Base-by-base conservation (phyloP, 2,888 invertebrate genomes). In the Silvanus unidentatus region DNA sequence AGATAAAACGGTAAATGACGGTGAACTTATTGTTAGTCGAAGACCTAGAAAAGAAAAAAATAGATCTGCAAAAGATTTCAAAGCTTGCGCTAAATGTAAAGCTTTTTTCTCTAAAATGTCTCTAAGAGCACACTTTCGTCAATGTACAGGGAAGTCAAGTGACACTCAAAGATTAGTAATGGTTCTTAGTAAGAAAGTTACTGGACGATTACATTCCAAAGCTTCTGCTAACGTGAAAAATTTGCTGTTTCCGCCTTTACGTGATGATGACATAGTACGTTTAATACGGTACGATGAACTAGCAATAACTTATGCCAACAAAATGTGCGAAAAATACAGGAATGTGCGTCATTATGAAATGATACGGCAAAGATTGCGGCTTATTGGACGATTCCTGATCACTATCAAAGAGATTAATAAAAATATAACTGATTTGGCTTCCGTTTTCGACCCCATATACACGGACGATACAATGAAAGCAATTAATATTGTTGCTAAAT, bases 281-380 rank as follows among this genome's bases (percentile, higher is more conserved):
- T 11, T 45, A 1, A 49, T 57, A 16, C 37, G 54, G 43, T 57
- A 58, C 43, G 55, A 58, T 32, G 43, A 43, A 36, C 40, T 58
- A n/a, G 27, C 54, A 6, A 53, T 57, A 28, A 14, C 48, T 9
- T 57, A 52, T 41, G 57, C 46, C 2, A 57, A 57, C 43, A 40
- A 45, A 32, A 32, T 54, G 36, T 53, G 55, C 37, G 35, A 46
- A 14, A 55, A 47, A 40, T 53, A 54, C 40, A 42, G 44, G 40
- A 14, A 45, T 14, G 28, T 40, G 1, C 52, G 54, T 39, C 49
- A 56, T 27, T 40, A 48, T 28, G 39, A 49, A 2, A 50, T 56
- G 52, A 52, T 49, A 11, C 38, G 47, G 12, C 16, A 30, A 28
- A 28, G 38, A 12, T 36, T 49, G 28, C 28, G 48, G 29, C 35